Evolutionary conservation across 2,113 vertebrate genomes (phyloP), one percentile per base, ranked within the genome.

Genomic region (Microcebus ravelobensis): DNA sequence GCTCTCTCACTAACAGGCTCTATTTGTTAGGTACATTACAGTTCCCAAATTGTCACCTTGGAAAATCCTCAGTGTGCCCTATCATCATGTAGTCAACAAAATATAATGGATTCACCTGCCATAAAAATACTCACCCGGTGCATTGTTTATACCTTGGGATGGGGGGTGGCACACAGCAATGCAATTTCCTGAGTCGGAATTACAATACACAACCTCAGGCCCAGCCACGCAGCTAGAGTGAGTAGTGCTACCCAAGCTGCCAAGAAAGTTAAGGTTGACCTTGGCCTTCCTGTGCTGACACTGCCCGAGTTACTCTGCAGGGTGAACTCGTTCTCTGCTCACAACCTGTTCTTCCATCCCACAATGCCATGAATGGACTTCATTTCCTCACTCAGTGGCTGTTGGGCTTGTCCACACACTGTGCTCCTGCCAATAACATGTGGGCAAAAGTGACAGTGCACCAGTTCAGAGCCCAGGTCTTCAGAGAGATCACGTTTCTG

Each of bases 401-500:
- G 31, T 34, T 82, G 71, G 25, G 34, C 81, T 76, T 36, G 29
- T 59, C n/a, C 17, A 10, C 6, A 42, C 31, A 57, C 81, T n/a
- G 36, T 8, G 0, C 17, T 48, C 42, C 81, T 18, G 31, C 20
- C 79, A 87, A 23, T 57, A 68, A 90, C 90, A 71, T 45, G 36
- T 95, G 36, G 18, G 12, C 48, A 87, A 20, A 79, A 86, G 29
- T 89, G 48, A 92, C 15, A 88, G 34, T 8, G 5, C 2, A 0
- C 45, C 20, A 29, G 2, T 67, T 52, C 73, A 91, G 52, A 91
- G 17, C 36, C 29, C 17, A 73, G 57, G 18, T 25, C 31, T 55
- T 57, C 9, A 23, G 34, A 88, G 29, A 71, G 15, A 80, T 25
- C 42, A n/a, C 18, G 2, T 88, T 91, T 71, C 82, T 95, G 87